Evolutionary conservation across 64 coral and sea anemone species (phyloP).

Genomic region (Montipora sp.): DNA sequence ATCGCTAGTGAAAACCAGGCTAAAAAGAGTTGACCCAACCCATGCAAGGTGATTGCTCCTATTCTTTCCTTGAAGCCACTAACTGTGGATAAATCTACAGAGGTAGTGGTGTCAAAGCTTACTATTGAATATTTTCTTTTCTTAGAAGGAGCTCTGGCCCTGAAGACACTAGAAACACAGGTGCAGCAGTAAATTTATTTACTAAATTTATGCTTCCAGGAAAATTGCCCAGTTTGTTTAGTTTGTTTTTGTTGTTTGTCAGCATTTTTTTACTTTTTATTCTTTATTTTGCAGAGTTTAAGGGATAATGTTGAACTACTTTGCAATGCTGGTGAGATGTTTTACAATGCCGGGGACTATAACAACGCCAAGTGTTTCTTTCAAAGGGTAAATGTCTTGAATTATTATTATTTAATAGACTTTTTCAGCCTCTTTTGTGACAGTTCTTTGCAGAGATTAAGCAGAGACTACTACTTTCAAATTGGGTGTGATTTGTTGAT

Average conservation of each 20-base stretch:
- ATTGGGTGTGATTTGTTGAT: too few relatives aligned
- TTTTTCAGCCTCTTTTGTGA: background rate
- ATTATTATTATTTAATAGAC: background rate
- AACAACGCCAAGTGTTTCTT: constrained; percentile 87
- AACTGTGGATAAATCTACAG: too few relatives aligned
- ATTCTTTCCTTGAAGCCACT: background rate
- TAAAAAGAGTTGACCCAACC: too few relatives aligned
- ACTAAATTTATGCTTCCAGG: too few relatives aligned
- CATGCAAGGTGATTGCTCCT: background rate
- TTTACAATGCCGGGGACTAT: constrained; percentile 86
- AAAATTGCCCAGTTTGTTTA: background rate
- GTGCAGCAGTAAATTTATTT: constrained; percentile 6
- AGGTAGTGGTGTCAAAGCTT: background rate
- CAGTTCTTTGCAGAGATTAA: too few relatives aligned
- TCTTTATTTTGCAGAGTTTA: constrained; percentile 59
- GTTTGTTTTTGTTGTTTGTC: background rate
- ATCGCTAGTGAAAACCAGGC: too few relatives aligned
- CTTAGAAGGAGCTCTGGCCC: constrained; percentile 82
- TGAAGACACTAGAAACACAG: constrained; percentile 94
- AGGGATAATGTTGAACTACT: constrained; percentile 89
- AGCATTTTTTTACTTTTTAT: background rate
- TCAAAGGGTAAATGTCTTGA: constrained; percentile 55
- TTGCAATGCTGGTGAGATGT: constrained; percentile 86
- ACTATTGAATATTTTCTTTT: background rate
- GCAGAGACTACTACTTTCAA: too few relatives aligned